Percentiles rank a stretch among this genome's conserved stretches.
phyloP scores from a whole-genome alignment of 1,140 invertebrate species.

The Apis cerana region DNA sequence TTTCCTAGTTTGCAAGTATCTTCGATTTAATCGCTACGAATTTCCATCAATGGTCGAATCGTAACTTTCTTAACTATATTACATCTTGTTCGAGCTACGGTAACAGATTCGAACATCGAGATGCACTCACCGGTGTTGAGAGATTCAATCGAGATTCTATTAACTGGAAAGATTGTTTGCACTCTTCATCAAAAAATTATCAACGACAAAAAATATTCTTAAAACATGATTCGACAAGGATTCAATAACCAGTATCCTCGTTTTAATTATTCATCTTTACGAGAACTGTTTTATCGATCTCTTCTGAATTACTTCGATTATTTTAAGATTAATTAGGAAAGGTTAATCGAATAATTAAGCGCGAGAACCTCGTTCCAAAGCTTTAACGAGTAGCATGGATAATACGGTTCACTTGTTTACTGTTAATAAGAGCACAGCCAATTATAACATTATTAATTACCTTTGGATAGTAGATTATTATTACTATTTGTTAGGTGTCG shows the following conservation, averaged over 20 bases:
- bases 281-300: background rate
- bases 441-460: conserved; percentile 5
- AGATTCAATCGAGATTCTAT: conserved; percentile 20
- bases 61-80: conserved; percentile 23
- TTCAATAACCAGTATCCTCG: too few species aligned
- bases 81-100: background rate
- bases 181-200: background rate
- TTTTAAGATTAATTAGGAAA: background rate
- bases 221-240: conserved; percentile 28
- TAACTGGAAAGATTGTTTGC: background rate
- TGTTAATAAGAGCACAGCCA: background rate
- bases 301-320: background rate
- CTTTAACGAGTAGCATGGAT: background rate
- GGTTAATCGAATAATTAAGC: conserved; percentile 25
- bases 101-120: conserved; percentile 21
- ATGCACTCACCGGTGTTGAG: conserved; percentile 15
- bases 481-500: background rate
- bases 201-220: background rate
- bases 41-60: background rate
- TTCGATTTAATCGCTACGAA: background rate
- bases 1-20: background rate
- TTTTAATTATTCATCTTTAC: background rate
- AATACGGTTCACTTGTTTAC: background rate
- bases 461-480: background rate
- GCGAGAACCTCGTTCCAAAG: background rate